Base-by-base conservation (phyloP, 2,113 vertebrate genomes). In the Merops nubicus region DNA sequence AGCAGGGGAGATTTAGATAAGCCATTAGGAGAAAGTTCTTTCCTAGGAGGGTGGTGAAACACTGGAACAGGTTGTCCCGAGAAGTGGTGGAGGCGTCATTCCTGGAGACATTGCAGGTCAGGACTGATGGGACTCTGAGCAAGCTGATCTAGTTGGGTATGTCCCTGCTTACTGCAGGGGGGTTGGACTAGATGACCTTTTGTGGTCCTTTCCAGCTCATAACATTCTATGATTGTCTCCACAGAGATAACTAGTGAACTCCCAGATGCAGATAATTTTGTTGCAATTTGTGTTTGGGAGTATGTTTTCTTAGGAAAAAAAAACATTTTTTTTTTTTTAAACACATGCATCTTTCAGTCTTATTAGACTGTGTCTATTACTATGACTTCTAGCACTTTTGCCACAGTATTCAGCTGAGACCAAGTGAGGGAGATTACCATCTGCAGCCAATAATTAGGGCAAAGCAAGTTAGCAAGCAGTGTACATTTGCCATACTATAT, bases 321-420 rank as follows among this genome's bases (percentile, higher is more conserved):
- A 9, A 36, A 25, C 13, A 5, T 54, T 33, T 33, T 34, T 23
- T 34, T 10, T 11, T 8, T 92, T 88, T 89, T 65, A 22, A 82
- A 86, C 51, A 84, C 96, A 85, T 88, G 26, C n/a, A 60, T 80
- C 65, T 95, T 91, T 60, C 77, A 11, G 63, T 77, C 16, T 79
- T 95, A 42, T 90, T n/a, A 36, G 45, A 38, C 80, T 75, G 34
- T 85, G 75, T 86, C 84, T 97, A 89, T 97, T 94, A 60, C 60
- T 92, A 4, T 82, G 81, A 90, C 81, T 96, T 90, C 38, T 63
- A 81, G 68, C 47, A 88, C 56, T 95, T 95, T 80, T 80, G 26
- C 43, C 63, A 62, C 36, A 51, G 12, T 85, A 23, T 85, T 89
- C 88, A 96, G 21, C 84, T 74, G 91, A 72, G 90, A 94, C 67